These are phyloP conservation scores for Epinephelus awoara DNA, from an alignment of 2,797 vertebrate species.

Conservation along the genomic window DNA sequence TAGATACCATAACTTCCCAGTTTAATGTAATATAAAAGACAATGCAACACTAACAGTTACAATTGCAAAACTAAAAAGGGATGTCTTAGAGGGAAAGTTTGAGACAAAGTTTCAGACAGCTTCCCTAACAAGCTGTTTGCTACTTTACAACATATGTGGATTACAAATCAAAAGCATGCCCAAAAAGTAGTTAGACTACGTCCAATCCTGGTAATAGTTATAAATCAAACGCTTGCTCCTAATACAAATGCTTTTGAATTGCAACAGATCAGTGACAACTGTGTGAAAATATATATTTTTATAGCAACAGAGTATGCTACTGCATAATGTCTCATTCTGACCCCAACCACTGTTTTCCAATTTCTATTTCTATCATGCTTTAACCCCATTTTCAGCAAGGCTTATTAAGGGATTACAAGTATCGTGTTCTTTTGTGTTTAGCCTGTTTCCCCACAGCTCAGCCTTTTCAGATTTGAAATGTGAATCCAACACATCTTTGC, in stretches of 20 bases:
- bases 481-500: neutral
- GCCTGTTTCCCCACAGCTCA: neutral
- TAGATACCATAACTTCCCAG: neutral
- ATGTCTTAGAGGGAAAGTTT: neutral
- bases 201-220: too few species aligned
- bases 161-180: slow-evolving; percentile 4
- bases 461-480: neutral
- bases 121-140: neutral
- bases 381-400: neutral
- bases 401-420: neutral
- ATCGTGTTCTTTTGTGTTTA: neutral
- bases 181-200: neutral
- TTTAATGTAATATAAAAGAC: neutral
- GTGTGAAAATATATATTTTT: neutral
- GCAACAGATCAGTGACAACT: neutral
- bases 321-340: neutral
- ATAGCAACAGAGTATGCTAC: neutral
- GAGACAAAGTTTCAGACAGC: neutral
- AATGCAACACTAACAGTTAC: slow-evolving; percentile 27
- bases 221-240: neutral
- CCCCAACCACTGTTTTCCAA: too few species aligned
- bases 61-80: slow-evolving; percentile 34
- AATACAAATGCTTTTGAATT: too few species aligned
- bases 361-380: neutral
- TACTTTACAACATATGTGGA: neutral